Evolutionary conservation across 2,113 vertebrate species (phyloP), one percentile per base, ranked within the genome.

Genomic region (Malurus elegans): DNA sequence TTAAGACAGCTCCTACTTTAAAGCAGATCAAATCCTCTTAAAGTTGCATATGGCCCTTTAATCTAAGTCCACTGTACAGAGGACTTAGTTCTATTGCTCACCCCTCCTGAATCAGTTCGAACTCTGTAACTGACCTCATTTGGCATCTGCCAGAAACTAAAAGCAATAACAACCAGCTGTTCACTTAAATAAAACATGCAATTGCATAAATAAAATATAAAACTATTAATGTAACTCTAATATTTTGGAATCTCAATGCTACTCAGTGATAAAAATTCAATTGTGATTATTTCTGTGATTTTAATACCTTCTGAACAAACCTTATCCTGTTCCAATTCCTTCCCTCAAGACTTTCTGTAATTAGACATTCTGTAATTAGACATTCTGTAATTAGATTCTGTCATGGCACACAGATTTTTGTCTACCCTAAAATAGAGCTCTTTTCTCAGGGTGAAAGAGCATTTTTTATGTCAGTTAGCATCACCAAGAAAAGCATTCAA

Each of bases 101-200:
- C 79, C 50, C 61, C 47, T 73, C 78, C 78, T 58, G 92, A 91
- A 88, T 92, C 89, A 75, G 70, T 75, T 93, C 6, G 0, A 87
- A 58, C 85, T 44, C 73, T 86, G 74, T 90, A 96, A 95, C 89
- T 96, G 94, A 96, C 96, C 93, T 96, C 90, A 82, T 95, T 95
- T 96, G 88, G 73, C 93, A 91, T 95, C 92, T 93, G 91, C 53
- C 73, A 93, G 76, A 95, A 91, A 81, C 61, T n/a, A 89, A 92
- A 90, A 94, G 80, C 70, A 95, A 51, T 34, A 88, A 40, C 66
- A 90, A 12, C 56, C 88, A 94, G 71, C 70, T 91, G 92, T 92
- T 96, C 84, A 87, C 58, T 94, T 92, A 17, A 91, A 70, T 89
- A 65, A 95, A 96, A 82, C 14, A 70, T 48, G 58, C 12, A 40